Evolutionary conservation across 2,888 invertebrate species (phyloP), one percentile per base, ranked within the genome.

Genomic region (Eristalinus sepulchralis): DNA sequence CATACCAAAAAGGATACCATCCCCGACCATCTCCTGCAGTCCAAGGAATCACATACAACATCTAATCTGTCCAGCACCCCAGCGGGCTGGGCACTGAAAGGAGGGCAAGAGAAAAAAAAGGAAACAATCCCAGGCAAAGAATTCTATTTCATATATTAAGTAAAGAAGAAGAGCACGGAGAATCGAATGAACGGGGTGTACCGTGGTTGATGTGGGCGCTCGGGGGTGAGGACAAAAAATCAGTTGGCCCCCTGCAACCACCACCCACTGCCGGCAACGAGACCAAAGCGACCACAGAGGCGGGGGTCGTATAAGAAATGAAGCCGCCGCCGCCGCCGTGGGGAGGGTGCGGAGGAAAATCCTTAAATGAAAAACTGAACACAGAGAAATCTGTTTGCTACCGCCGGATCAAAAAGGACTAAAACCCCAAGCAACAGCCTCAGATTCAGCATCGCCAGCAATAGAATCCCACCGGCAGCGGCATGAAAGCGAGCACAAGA

Each of bases 351-450:
- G 27, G 27, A 63, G 36, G 53, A 59, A 24, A 22, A 76, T 39
- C 70, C 76, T 36, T 34, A 77, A 83, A 83, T 77, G 77, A 77
- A 83, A 77, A 83, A 83, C 76, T 83, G 72, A 83, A 77, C 77
- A 83, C 67, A 83, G 68, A 83, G 47, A 83, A 78, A 83, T 83
- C 83, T 78, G 77, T 83, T 78, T 83, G 63, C 77, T 78, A 66
- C 71, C 64, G 63, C 67, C 47, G 62, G 72, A 83, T 83, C 72
- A 68, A 83, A 83, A 83, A 68, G 72, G 72, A 67, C 82, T 27
- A 63, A 83, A 67, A 83, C 70, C 82, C 71, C 71, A 33, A 75
- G 71, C 71, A 67, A 75, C 59, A 27, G 33, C 33, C 57, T 33
- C 17, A 24, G 27, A 36, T 57, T 17, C 34, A 39, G 33, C 17